These are phyloP conservation scores for Archivesica marissinica DNA, from an alignment of 1,140 invertebrate species.

Conservation along the genomic window DNA sequence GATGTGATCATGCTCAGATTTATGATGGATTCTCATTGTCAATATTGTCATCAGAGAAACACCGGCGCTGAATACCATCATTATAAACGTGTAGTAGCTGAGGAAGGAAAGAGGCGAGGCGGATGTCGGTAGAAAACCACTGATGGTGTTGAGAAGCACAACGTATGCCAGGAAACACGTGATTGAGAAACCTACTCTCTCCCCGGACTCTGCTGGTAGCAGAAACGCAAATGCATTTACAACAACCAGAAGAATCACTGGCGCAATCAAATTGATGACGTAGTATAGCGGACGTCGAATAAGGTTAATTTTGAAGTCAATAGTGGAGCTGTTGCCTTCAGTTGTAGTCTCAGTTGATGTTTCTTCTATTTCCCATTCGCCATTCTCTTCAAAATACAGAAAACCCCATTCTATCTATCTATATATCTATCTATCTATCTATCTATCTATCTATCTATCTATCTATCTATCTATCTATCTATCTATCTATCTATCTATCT, in stretches of 20 bases:
- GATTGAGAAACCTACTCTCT: constrained; percentile 52
- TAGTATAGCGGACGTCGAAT: constrained; percentile 36
- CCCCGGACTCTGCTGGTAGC: constrained; percentile 43
- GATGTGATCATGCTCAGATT: neutral
- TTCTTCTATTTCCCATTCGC: constrained; percentile 47
- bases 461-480: too few species aligned
- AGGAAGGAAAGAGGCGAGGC: constrained; percentile 37
- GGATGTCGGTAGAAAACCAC: constrained; percentile 39
- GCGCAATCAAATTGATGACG: constrained; percentile 49
- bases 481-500: too few species aligned
- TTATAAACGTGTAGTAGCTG: constrained; percentile 51
- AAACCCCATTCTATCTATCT: constrained; percentile 43
- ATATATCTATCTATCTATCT: too few species aligned
- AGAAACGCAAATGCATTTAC: constrained; percentile 45
- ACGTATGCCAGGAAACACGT: constrained; percentile 52
- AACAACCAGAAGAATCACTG: constrained; percentile 31
- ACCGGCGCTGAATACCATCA: constrained; percentile 48
- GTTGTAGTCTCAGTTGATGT: neutral
- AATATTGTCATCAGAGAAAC: constrained; percentile 32
- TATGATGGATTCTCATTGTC: constrained; percentile 48
- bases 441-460: too few species aligned
- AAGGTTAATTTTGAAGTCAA: constrained; percentile 19
- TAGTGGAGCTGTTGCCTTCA: constrained; percentile 5
- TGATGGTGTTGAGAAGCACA: constrained; percentile 49
- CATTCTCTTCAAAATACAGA: constrained; percentile 48